Percentiles rank a stretch among this genome's conserved stretches.
These are phyloP conservation scores for Brachypteracias leptosomus DNA, from an alignment of 2,113 vertebrate species.

Conservation along the genomic window DNA sequence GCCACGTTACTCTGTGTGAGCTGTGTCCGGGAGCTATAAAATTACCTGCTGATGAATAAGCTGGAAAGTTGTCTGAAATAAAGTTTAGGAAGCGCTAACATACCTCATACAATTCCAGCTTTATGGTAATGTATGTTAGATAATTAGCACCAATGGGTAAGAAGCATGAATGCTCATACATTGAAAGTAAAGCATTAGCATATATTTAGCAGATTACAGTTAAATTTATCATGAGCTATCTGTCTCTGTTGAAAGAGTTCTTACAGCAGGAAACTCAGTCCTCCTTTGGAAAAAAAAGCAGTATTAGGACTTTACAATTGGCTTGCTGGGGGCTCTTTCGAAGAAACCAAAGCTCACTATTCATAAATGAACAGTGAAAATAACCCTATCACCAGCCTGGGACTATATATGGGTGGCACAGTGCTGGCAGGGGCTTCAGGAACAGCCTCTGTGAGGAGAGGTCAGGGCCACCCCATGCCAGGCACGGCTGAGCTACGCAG, in stretches of 20 bases:
- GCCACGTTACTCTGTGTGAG: neutral
- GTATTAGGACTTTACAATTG: neutral
- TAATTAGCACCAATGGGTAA: constrained; percentile 53
- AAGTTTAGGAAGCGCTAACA: constrained; percentile 48
- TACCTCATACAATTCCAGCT: neutral
- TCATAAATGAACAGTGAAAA: neutral
- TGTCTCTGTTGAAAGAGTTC: constrained; percentile 3
- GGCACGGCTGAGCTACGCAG: rapidly evolving
- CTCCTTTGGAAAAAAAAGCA: constrained; percentile 19
- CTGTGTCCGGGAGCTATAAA: constrained; percentile 39
- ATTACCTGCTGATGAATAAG: constrained; percentile 46
- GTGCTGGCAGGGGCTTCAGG: rapidly evolving
- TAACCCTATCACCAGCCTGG: rapidly evolving
- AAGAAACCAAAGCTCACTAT: neutral
- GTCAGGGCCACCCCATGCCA: rapidly evolving
- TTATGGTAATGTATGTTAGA: constrained; percentile 44
- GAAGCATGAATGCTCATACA: constrained; percentile 41
- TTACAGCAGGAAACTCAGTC: neutral
- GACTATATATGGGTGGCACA: neutral
- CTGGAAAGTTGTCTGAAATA: constrained; percentile 56
- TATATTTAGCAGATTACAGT: constrained; percentile 33
- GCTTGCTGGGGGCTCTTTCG: neutral
- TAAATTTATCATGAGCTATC: constrained; percentile 58
- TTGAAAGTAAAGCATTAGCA: constrained; percentile 41
- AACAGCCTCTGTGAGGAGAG: too few species aligned